Evolutionary conservation across 1,140 invertebrate genomes (phyloP), one percentile per base, ranked within the genome.

Genomic region (Cydia amplana): DNA sequence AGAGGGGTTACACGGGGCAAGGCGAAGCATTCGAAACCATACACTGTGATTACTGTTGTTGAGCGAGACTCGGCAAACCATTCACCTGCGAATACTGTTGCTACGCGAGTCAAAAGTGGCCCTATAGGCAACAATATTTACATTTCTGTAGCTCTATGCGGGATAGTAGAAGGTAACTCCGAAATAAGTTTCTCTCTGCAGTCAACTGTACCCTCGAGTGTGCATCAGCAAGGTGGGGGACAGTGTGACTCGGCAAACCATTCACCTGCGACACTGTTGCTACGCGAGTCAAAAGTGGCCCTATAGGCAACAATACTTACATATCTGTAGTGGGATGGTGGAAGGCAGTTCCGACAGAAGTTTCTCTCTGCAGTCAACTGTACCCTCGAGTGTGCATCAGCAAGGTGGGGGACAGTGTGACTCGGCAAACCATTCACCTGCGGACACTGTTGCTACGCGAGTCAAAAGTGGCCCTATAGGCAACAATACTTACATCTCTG

Each of bases 331-430:
- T 98, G 98, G 98, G 78, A 99, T 95, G 86, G 97, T 96, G 73
- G 95, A 94, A 6, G 99, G 99, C 76, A 99, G 96, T 88, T 96
- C 96, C 40, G 96, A 96, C 49, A 99, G 94, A 73, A 97, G 96
- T 88, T 98, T 97, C 93, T 98, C 98, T 78, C 98, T 94, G 91
- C 99, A 99, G 95, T 99, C 98, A 9, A 99, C 97, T 74, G 99
- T 97, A 65, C 97, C 97, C 82, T 98, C 32, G 7, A 7, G 32
- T 36, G 32, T 36, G 7, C 7, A 36, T 6, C 32, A 7, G 7
- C 32, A 36, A 9, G 1, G 32, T 1, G 7, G 32, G 0, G 32
- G 32, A 1, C 7, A 36, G 32, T 1, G 7, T 1, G 32, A 36
- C 32, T 36, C 0, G 32, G 3, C 43, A 46, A 46, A 46, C 43